Evolutionary conservation across 2,888 invertebrate species (phyloP), one percentile per base, ranked within the genome.

Genomic region (Drosophila trichaetosa): DNA sequence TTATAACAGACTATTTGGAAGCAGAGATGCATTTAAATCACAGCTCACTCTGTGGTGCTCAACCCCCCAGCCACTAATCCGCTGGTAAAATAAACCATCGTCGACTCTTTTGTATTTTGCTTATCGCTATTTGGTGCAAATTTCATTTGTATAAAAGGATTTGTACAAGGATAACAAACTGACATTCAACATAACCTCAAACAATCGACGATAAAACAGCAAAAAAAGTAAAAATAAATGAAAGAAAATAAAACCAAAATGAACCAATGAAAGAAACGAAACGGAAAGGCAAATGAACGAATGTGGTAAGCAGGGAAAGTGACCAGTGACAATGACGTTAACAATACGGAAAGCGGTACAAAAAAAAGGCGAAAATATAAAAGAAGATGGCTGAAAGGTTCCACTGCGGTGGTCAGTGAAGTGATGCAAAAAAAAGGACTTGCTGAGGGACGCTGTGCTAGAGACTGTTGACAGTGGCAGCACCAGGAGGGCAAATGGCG

Each of bases 101-200:
- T 52, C 21, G 59, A 69, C 70, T 78, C 86, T 76, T 83, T 83
- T 86, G 86, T 83, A 73, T 80, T 81, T 86, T 87, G 83, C 87
- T 89, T 90, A 90, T 87, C 87, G 82, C 79, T 80, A 77, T 89
- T 89, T 87, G 85, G 89, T 82, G 81, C 82, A 77, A 90, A 85
- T 89, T 90, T 90, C 90, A 90, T 90, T 90, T 90, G 88, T 88
- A 88, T 90, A 90, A 90, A 90, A 91, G 91, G 91, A 91, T 91
- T 91, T 91, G 84, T 78, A 77, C 89, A 88, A 80, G 90, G 90
- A 91, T 91, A 90, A 90, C 89, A 84, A 87, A 89, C 84, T 91
- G 90, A 89, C 91, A 90, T 85, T 83, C 85, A 88, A 90, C 89
- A 91, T 89, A 91, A 90, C 91, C 91, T 88, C 84, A 91, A 87